Evolutionary conservation across 2,888 invertebrate genomes (phyloP), one percentile per base, ranked within the genome.

Genomic region (Pseudococcus jackbeardsleyi): DNA sequence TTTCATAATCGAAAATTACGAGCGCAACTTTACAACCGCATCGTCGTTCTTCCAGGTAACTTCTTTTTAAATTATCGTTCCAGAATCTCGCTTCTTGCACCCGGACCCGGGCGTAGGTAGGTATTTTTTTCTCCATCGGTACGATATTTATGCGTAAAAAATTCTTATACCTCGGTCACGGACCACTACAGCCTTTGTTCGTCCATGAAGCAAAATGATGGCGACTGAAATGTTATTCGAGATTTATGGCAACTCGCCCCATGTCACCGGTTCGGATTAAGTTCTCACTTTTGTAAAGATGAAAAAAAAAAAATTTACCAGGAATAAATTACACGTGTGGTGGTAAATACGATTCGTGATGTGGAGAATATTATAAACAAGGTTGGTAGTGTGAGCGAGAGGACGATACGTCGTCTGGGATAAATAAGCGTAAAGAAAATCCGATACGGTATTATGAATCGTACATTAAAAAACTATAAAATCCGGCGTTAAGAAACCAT

Each of bases 1-100:
- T 82, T 82, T 82, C 79, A 82, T 82, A 82, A 82, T 82, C 79
- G 79, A 82, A 46, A 82, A 82, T 82, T 82, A 82, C 79, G 79
- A 82, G 79, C 79, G 79, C 79, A 82, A 82, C 79, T 82, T 82
- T 82, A 82, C 79, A 82, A 82, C 79, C 26, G 33, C 79, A 26
- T 2, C 39, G 42, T 42, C 42, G 42, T 42, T 46, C 79, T 82
- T 82, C 79, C 79, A 82, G 79, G 79, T 82, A 82, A 82, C 42
- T 46, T 82, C 79, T 77, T 82, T 59, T 82, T 82, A 82, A 82
- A 82, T 82, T 82, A 82, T 82, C 79, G 79, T 82, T 46, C 46
- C 3, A 46, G 46, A 82, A 82, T 82, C 79, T 82, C 79, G 42
- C 42, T 46, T 82, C 79, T 82, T 46, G 42, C 42, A 42, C 8